These are phyloP conservation scores for Neodiprion fabricii DNA, from an alignment of 1,140 invertebrate species.

Conservation along the genomic window DNA sequence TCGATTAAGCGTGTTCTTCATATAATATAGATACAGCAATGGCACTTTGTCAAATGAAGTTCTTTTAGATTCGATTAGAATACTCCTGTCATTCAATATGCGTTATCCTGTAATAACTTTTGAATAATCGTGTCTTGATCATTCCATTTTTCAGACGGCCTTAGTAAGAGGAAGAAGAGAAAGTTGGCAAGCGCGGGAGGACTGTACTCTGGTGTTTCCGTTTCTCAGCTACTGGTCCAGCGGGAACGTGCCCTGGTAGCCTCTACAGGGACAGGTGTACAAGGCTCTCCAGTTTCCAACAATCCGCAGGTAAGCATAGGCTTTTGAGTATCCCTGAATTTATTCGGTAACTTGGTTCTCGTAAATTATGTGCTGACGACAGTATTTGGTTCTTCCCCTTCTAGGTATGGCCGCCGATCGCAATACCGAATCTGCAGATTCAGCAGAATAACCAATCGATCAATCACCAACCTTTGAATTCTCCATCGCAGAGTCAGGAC, in stretches of 20 bases:
- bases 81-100: no score
- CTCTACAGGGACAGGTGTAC: conserved; percentile 45
- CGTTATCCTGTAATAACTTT: no score
- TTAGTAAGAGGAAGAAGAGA: conserved; percentile 70
- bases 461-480: conserved; percentile 48
- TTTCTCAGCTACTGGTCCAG: conserved; percentile 72
- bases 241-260: conserved; percentile 61
- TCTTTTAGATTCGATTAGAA: no score
- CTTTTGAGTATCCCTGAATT: conserved; percentile 22
- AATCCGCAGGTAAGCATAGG: conserved; percentile 51
- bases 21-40: no score
- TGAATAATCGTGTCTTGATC: background rate
- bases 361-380: background rate
- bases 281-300: conserved; percentile 45
- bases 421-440: conserved; percentile 46
- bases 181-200: conserved; percentile 64
- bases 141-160: conserved; percentile 60
- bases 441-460: conserved; percentile 51
- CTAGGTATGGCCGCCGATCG: conserved; percentile 54
- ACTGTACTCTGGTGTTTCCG: conserved; percentile 67
- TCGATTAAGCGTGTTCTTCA: no score
- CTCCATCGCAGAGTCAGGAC: conserved; percentile 48
- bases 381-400: conserved; percentile 18
- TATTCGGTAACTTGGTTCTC: background rate
- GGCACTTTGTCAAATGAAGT: no score